Conservation (phyloP, 2,888 invertebrate genomes). For the Oscheius sp. region DNA sequence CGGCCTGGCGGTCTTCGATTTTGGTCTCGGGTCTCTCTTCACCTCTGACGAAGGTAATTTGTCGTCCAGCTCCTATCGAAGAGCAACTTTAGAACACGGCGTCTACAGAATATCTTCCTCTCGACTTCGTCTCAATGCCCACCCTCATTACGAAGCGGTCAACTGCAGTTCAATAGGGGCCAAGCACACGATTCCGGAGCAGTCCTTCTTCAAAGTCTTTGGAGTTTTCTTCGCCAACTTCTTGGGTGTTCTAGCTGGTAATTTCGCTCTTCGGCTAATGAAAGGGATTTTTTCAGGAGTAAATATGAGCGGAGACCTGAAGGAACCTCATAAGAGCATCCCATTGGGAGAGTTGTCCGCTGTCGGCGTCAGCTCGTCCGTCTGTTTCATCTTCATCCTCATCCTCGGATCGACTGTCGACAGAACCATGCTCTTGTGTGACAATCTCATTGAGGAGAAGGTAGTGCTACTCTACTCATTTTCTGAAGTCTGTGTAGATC, state of each 20-base stretch:
- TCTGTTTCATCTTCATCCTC: conserved; percentile 89
- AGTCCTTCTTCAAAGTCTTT: conserved; percentile 94
- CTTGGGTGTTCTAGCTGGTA: conserved; percentile 89
- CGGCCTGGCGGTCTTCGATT: conserved; percentile 89
- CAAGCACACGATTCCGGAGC: conserved; percentile 75
- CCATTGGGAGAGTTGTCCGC: conserved; percentile 94
- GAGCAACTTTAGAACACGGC: conserved; percentile 76
- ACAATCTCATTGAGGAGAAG: conserved; percentile 91
- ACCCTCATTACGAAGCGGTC: conserved; percentile 80
- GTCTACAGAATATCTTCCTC: conserved; percentile 88
- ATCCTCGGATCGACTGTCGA: conserved; percentile 88
- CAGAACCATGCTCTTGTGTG: conserved; percentile 81
- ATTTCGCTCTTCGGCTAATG: not conserved
- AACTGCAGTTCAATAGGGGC: conserved; percentile 55
- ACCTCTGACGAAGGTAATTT: conserved; percentile 80
- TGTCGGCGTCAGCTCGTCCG: conserved; percentile 86
- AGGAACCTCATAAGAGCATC: conserved; percentile 90
- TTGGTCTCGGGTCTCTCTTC: conserved; percentile 91
- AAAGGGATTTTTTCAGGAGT: conserved; percentile 78
- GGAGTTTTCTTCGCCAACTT: conserved; percentile 98
- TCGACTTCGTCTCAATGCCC: conserved; percentile 79
- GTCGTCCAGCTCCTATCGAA: not conserved
- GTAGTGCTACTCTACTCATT: conserved; percentile 76
- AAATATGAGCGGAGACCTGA: conserved; percentile 96
- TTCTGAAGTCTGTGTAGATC: conserved; percentile 36